Percentiles rank a stretch among this genome's conserved stretches.
Evolutionary conservation across 1,140 invertebrate genomes (phyloP).

Genomic region (Heliothis virescens): DNA sequence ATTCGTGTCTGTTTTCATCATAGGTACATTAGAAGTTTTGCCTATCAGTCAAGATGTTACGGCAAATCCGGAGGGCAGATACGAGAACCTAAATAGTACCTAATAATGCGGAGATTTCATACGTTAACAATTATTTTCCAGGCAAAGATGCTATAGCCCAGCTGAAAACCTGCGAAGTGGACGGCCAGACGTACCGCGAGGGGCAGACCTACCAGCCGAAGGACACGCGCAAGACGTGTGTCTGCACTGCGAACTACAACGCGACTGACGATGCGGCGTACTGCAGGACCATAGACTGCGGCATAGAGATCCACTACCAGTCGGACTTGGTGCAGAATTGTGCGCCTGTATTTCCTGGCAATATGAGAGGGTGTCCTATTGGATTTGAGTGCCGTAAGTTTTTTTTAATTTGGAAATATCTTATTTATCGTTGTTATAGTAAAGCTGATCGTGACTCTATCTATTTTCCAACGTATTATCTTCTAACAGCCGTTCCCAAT

Average conservation of each 20-base stretch:
- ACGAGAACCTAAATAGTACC: no score
- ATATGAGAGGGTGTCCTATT: slow-evolving; percentile 81
- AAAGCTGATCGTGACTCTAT: neutral
- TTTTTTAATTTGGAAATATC: no score
- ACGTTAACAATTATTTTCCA: slow-evolving; percentile 46
- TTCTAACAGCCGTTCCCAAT: no score
- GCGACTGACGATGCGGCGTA: slow-evolving; percentile 68
- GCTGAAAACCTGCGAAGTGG: slow-evolving; percentile 81
- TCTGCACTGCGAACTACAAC: slow-evolving; percentile 81
- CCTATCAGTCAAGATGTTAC: no score
- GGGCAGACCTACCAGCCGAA: slow-evolving; percentile 84
- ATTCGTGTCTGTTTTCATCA: no score
- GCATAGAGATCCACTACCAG: slow-evolving; percentile 82
- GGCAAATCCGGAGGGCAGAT: no score
- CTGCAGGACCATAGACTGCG: slow-evolving; percentile 85
- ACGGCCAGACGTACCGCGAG: slow-evolving; percentile 81
- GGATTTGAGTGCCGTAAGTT: slow-evolving; percentile 85
- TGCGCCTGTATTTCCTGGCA: slow-evolving; percentile 82
- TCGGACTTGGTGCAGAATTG: slow-evolving; percentile 79
- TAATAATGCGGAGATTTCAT: no score
- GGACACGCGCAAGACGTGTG: slow-evolving; percentile 81
- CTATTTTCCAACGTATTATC: neutral
- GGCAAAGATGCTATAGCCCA: slow-evolving; percentile 77
- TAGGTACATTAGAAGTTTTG: no score
- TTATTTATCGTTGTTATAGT: neutral